Conservation (phyloP, 1,140 invertebrate genomes). For the Neotoxoptera formosana region DNA sequence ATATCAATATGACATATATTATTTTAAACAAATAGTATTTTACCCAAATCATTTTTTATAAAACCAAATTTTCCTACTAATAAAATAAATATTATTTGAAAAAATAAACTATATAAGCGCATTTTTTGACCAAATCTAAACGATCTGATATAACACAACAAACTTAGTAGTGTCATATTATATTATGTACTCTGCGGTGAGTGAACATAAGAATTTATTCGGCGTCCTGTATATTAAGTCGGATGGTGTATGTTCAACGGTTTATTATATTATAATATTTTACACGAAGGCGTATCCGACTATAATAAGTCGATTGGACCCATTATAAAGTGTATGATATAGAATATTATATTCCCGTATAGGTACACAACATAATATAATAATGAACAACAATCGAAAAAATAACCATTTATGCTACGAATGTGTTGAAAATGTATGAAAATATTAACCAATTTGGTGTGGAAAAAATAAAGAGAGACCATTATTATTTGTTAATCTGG, state of each 20-base stretch:
- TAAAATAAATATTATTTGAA: no score
- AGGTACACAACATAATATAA: neutral
- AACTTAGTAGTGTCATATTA: no score
- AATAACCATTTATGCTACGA: neutral
- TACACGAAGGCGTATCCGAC: neutral
- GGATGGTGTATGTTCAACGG: neutral
- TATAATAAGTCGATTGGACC: neutral
- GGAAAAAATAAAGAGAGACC: neutral
- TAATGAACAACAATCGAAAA: neutral
- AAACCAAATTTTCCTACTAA: no score
- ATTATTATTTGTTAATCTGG: constrained; percentile 38
- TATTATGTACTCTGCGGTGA: no score
- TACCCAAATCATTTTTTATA: no score
- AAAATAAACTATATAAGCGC: no score
- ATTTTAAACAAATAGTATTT: no score
- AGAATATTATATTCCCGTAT: neutral
- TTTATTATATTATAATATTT: neutral
- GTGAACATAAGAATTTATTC: neutral
- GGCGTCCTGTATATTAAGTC: neutral
- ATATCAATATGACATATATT: no score
- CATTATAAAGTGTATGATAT: neutral
- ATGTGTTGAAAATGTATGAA: neutral
- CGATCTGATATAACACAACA: no score
- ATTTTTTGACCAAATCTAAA: no score
- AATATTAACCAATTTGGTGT: neutral